phyloP scores from a whole-genome alignment of 2,113 vertebrate species.

The Oreochromis spilurus region DNA sequence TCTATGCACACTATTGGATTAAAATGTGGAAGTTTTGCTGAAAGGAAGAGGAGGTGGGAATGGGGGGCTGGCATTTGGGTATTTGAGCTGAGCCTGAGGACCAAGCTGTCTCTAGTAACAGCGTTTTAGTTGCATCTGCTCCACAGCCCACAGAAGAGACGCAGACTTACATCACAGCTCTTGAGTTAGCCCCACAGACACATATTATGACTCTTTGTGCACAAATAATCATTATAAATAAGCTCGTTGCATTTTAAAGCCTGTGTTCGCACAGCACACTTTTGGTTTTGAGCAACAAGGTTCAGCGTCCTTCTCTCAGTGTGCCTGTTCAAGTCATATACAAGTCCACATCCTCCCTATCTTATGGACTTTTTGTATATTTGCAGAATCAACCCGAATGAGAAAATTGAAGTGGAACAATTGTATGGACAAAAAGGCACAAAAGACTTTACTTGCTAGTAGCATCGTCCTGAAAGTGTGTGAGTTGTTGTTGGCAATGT shows the following conservation, averaged over 20 bases:
- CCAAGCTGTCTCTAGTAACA: constrained; percentile 38
- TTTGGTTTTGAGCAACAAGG: background rate
- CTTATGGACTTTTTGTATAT: background rate
- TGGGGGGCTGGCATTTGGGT: constrained; percentile 55
- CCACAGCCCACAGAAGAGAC: constrained; percentile 37
- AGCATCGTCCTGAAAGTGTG: background rate
- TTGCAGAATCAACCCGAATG: background rate
- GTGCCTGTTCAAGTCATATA: background rate
- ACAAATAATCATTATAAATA: constrained; percentile 28
- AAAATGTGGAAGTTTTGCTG: constrained; percentile 64
- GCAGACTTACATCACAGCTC: constrained; percentile 20
- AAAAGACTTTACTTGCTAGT: background rate
- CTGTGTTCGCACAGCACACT: background rate
- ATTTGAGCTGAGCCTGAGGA: constrained; percentile 57
- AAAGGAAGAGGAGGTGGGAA: constrained; percentile 43
- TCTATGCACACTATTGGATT: constrained; percentile 67
- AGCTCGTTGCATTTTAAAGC: constrained; percentile 20
- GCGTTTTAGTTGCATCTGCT: constrained; percentile 56
- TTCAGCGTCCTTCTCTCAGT: background rate
- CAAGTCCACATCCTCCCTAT: background rate
- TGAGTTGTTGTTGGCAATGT: background rate
- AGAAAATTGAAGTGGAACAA: background rate
- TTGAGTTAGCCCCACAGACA: constrained; percentile 42
- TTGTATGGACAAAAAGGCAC: background rate
- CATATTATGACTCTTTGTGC: constrained; percentile 31